Evolutionary conservation across 2,113 vertebrate genomes (phyloP), one percentile per base, ranked within the genome.

Genomic region (Miniopterus natalensis): DNA sequence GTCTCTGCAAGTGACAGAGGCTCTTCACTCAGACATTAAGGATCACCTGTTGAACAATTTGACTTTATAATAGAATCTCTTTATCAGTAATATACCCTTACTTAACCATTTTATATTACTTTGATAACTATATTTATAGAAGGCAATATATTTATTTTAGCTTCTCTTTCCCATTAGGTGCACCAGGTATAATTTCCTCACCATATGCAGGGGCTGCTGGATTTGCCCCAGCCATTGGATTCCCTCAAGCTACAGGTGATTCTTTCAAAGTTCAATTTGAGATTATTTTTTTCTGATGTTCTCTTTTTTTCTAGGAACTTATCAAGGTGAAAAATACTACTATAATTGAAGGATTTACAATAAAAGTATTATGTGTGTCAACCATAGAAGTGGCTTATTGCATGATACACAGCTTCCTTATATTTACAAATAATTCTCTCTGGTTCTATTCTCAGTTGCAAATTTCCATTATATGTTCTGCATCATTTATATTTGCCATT

Each of bases 181-280:
- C 98, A 90, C 98, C 98, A 84, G 98, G 98, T 79, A 96, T 97
- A 40, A 92, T 98, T 83, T 98, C 98, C 40, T 98, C 98, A 70
- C 96, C 98, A 25, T 98, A 98, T 68, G 71, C 95, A 80, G 99
- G 98, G 66, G 86, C 98, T 96, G 87, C 98, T 97, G 99, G 98
- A 59, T 99, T 99, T 98, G 97, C 81, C 51, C 98, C 98, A 74
- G 53, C 97, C 59, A 84, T 98, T 85, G 97, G 98, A 81, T 99
- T 98, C 97, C 84, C 97, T 97, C 98, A 99, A 90, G 97, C 96
- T 97, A 31, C 98, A 98, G 98, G 98, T 99, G 96, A 98, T 78
- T 94, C 73, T 94, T 73, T 57, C 61, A 74, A 88, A 95, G 36
- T 86, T 97, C 59, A 94, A 78, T 94, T 90, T 88, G 55, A 90